phyloP scores from a whole-genome alignment of 2,797 vertebrate species.

The Iguana delicatissima region DNA sequence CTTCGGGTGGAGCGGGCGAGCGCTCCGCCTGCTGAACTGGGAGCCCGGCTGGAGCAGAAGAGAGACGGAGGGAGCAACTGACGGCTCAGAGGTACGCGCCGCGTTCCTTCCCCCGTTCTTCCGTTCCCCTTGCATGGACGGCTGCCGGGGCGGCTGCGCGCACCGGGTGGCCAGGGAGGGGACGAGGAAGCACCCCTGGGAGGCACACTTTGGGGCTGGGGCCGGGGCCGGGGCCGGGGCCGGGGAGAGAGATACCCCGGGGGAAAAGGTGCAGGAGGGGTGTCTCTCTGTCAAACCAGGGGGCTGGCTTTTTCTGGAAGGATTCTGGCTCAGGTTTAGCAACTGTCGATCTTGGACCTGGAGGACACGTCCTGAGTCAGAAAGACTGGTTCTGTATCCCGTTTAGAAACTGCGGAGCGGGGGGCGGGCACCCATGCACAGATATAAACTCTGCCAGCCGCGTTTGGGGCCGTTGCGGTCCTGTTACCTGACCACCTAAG shows the following conservation, averaged over 20 bases:
- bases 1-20: slow-evolving; percentile 58
- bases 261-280: neutral
- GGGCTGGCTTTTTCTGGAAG: neutral
- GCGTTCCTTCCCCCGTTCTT: slow-evolving; percentile 13
- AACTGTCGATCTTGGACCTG: neutral
- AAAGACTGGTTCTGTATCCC: neutral
- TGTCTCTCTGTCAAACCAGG: too few species aligned
- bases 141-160: neutral
- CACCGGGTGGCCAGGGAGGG: neutral
- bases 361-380: rapidly evolving
- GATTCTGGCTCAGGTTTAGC: neutral
- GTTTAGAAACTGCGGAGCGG: neutral
- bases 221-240: neutral
- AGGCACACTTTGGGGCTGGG: slow-evolving; percentile 50
- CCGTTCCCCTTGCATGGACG: neutral
- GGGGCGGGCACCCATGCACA: neutral
- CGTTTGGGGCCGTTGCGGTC: too few species aligned
- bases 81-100: slow-evolving; percentile 73
- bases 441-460: neutral
- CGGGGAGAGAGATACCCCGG: neutral
- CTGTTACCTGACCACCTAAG: neutral
- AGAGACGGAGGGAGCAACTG: slow-evolving; percentile 62
- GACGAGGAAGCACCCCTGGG: slow-evolving; percentile 50
- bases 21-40: slow-evolving; percentile 58
- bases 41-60: slow-evolving; percentile 41